Conservation (phyloP, 2,888 invertebrate species). For the Suillia variegata region DNA sequence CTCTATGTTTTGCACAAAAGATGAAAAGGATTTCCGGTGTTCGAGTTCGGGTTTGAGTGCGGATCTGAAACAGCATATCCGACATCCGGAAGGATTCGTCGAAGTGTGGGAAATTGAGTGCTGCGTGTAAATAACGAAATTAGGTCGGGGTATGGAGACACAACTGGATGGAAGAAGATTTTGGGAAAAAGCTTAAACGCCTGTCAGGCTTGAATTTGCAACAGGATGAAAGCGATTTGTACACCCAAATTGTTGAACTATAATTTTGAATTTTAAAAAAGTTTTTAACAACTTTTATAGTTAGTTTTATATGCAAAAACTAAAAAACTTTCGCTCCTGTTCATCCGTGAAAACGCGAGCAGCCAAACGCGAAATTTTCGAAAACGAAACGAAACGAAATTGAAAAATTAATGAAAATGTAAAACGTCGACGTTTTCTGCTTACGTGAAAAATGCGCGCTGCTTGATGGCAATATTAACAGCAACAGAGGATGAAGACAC, state of each 20-base stretch:
- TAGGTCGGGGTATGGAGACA: no score
- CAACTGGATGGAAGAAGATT: no score
- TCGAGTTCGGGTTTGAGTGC: background rate
- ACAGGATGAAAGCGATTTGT: no score
- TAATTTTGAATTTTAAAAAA: background rate
- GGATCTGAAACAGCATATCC: no score
- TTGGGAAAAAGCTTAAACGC: no score
- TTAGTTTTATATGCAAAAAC: background rate
- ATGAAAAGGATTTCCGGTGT: conserved; percentile 17
- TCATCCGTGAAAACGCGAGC: conserved; percentile 17
- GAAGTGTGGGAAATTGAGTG: no score
- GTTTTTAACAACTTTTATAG: background rate
- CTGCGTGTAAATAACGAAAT: no score
- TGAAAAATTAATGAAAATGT: conserved; percentile 12
- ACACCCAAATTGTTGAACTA: no score
- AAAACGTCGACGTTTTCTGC: conserved; percentile 26
- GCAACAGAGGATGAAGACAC: no score
- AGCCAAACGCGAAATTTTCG: background rate
- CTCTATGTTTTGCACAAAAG: background rate
- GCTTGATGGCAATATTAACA: conserved; percentile 14
- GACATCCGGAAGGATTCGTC: no score
- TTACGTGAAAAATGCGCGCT: conserved; percentile 19
- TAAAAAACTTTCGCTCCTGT: no score
- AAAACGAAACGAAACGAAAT: conserved; percentile 5
- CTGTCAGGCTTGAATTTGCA: no score